Evolutionary conservation across 2,888 invertebrate species (phyloP).

Genomic region (Bimastos eiseni): DNA sequence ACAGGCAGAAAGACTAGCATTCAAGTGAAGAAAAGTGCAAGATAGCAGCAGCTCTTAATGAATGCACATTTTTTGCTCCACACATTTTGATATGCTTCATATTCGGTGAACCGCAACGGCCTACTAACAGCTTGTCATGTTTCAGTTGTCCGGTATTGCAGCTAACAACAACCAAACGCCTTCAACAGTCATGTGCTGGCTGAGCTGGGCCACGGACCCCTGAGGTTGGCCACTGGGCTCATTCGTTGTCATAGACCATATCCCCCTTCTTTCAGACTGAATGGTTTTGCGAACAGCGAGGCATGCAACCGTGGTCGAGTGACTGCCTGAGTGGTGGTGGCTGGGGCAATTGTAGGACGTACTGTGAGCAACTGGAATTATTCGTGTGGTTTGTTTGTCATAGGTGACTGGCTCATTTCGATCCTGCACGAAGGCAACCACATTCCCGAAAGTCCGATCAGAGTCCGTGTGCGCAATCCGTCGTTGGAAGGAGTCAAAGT

Average conservation of each 20-base stretch:
- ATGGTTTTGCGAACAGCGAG: background rate
- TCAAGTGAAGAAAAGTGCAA: background rate
- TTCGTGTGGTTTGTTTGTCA: background rate
- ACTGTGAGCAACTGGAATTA: background rate
- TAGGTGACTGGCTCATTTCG: constrained; percentile 87
- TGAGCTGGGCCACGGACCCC: too few species aligned
- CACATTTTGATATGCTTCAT: background rate
- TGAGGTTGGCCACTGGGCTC: too few species aligned
- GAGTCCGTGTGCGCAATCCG: constrained; percentile 86
- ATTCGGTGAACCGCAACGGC: background rate
- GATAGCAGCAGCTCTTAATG: background rate
- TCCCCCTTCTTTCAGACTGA: background rate
- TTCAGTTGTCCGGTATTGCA: background rate
- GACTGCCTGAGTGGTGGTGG: background rate
- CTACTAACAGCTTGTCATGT: background rate
- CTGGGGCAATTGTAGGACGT: background rate
- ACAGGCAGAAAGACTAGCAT: background rate
- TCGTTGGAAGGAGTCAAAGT: constrained; percentile 69
- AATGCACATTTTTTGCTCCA: background rate
- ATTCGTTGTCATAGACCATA: background rate
- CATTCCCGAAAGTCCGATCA: constrained; percentile 92
- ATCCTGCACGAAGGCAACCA: constrained; percentile 93
- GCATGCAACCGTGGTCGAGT: background rate
- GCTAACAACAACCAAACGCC: background rate
- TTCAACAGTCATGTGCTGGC: background rate